Base-by-base conservation (phyloP, 1,140 invertebrate species). In the Scaptomyza hsui region DNA sequence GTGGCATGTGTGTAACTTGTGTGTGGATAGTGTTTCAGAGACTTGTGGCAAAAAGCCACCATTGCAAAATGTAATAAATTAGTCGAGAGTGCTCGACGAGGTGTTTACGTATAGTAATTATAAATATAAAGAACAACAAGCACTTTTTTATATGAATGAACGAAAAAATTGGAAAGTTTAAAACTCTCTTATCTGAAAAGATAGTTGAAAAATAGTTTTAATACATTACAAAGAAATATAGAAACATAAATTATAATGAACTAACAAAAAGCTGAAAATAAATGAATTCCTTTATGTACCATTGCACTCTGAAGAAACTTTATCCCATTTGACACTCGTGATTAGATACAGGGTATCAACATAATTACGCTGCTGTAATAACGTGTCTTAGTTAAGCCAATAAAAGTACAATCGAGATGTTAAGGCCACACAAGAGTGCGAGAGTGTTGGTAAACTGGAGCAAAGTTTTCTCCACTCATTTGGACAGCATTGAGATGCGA, bases 321-420 rank as follows among this genome's bases (percentile, higher is more conserved):
- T 32, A n/a, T n/a, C n/a, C n/a, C n/a, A n/a, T 19, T 2, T 9
- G 3, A 1, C 19, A 4, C 6, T 1, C 6, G 19, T 41, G 48
- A 3, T 39, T 5, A 2, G 12, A 3, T 35, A 62, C 15, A 56
- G 52, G 42, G 48, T 52, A 62, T 62, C 3, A 6, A 45, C 45
- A 7, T 7, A 19, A 59, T 59, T 51, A 42, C 15, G 18, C 21
- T 59, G 21, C 24, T n/a, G n/a, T 42, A 57, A 67, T 60, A 42
- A 29, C 18, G 35, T 49, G 35, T 49, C 37, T 26, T 59, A 21
- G 44, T 48, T 57, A 48, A 13, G 16, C 13, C 18, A 37, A 53
- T 52, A 21, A 12, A 47, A 55, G 12, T 3, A 37, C 32, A 37
- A 5, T 29, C 12, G 35, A 4, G 9, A 16, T 12, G 3, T 32